Base-by-base conservation (phyloP, 23 tunicate genomes). In the Clavelina lepadiformis region DNA sequence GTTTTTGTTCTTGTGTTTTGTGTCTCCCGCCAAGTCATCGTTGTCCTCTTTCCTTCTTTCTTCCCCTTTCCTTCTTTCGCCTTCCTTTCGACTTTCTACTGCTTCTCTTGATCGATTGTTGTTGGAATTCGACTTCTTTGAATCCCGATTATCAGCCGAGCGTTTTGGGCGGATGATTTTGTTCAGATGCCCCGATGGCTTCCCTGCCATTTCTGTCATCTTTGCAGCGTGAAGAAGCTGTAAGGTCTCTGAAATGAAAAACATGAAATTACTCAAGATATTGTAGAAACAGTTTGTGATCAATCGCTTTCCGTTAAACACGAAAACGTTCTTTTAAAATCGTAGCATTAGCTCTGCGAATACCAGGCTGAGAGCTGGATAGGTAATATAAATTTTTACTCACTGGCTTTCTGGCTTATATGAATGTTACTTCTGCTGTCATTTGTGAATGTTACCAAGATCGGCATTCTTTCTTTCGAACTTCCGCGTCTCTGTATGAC, bases 391-490 rank as follows among this genome's bases (percentile, higher is more conserved):
- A n/a, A n/a, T n/a, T n/a, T n/a, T n/a, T n/a, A n/a, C n/a, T n/a
- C n/a, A n/a, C n/a, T n/a, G n/a, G n/a, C 20, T n/a, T 27, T n/a
- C 59, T 64, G 22, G 24, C 22, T 24, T 21, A 28, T 27, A 34
- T 64, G 37, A 2, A 56, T 71, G 20, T 24, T 28, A 50, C 31
- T 27, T 23, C 34, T 34, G 60, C 46, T 64, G 50, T 73, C 64
- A 54, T 75, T 75, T 28, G 77, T 58, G 64, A 83, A 83, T 27
- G 67, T 30, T 4, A 83, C 62, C 31, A 83, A 35, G 32, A 83
- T 74, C 20, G 91, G 91, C 32, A 67, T 58, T 38, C 64, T 55
- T 24, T 69, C 68, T 56, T 67, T 62, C 5, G 69, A 5, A 1
- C 20, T 28, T 1, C 38, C 29, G 45, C 57, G 57, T 46, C 49